Conservation (phyloP, 2,113 vertebrate genomes). For the Myiopsitta monachus region DNA sequence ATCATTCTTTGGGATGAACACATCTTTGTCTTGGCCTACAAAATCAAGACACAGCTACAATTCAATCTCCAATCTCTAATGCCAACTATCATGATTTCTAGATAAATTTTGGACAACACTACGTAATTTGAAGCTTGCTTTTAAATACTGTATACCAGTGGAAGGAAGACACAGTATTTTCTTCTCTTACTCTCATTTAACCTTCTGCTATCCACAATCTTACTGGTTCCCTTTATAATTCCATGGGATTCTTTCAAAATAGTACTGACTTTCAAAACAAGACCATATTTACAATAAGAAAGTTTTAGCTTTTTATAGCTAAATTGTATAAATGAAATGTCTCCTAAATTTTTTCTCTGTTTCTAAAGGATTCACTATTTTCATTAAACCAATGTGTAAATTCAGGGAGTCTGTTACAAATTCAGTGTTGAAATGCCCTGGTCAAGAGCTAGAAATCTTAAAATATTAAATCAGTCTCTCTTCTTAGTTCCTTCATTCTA, state of each 20-base stretch:
- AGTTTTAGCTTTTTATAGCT: neutral
- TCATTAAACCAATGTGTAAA: neutral
- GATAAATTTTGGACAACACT: neutral
- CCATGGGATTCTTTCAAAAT: neutral
- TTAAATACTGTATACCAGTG: neutral
- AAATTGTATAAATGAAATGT: neutral
- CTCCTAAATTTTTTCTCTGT: neutral
- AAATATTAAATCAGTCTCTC: neutral
- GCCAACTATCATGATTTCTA: neutral
- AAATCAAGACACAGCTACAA: neutral
- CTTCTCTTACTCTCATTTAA: neutral
- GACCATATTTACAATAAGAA: neutral
- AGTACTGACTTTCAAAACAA: neutral
- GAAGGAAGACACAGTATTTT: neutral
- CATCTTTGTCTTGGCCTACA: neutral
- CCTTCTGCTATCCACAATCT: neutral
- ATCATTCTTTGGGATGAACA: neutral
- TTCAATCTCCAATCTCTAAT: neutral
- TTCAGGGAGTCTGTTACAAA: neutral
- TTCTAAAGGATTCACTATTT: neutral
- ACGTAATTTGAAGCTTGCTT: neutral
- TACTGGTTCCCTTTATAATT: neutral
- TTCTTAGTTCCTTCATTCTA: neutral
- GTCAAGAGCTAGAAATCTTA: neutral
- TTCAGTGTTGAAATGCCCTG: neutral